A percentile compares a stretch with the other conserved stretches of the same genome.
Conservation (phyloP, 2,888 invertebrate genomes). For the Diarsia mendica region DNA sequence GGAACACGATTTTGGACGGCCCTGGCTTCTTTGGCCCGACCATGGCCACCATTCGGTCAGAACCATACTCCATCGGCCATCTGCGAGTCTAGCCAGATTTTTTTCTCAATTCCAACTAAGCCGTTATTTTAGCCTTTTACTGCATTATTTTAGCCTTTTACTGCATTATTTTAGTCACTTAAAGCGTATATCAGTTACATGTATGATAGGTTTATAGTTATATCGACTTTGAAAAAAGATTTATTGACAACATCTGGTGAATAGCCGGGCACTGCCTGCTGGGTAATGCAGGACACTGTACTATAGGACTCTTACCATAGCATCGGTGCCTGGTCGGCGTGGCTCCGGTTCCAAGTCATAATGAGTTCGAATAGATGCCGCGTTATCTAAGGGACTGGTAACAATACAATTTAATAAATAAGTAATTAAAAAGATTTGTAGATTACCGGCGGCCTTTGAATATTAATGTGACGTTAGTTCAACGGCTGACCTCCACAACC, state of each 20-base stretch:
- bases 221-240: background rate
- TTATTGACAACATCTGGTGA: background rate
- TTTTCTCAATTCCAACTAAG: too few relatives aligned
- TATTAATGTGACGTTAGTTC: background rate
- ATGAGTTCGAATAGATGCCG: conserved; percentile 76
- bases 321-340: conserved; percentile 78
- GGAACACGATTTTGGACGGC: too few relatives aligned
- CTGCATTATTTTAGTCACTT: too few relatives aligned
- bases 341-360: conserved; percentile 82
- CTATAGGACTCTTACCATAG: conserved; percentile 71
- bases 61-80: too few relatives aligned
- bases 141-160: too few relatives aligned
- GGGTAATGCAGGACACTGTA: background rate
- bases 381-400: conserved; percentile 81
- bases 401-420: background rate
- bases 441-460: background rate
- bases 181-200: too few relatives aligned
- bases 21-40: too few relatives aligned
- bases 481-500: background rate
- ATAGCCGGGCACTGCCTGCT: too few relatives aligned
- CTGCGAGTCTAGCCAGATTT: too few relatives aligned
- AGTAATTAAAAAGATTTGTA: background rate
- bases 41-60: too few relatives aligned
- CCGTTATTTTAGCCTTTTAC: too few relatives aligned
- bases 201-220: too few relatives aligned